Conservation (phyloP, 2,888 invertebrate genomes). For the Cantharis flavilabris region DNA sequence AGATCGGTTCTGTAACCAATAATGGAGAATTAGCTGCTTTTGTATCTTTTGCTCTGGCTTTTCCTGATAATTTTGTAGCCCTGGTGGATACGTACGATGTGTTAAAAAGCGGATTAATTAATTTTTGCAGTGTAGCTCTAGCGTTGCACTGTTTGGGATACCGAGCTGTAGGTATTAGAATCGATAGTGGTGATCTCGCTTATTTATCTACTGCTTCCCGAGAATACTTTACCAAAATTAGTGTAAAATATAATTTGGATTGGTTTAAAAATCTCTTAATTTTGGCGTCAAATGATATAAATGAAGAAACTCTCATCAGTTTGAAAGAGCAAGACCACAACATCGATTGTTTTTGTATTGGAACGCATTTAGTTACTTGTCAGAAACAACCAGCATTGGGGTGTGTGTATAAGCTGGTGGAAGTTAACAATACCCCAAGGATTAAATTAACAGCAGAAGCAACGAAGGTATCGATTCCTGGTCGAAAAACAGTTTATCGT, state of each 20-base stretch:
- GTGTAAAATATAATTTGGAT: slow-evolving; percentile 72
- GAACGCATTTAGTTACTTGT: slow-evolving; percentile 98
- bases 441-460: slow-evolving; percentile 98
- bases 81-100: slow-evolving; percentile 99
- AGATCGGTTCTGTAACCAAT: slow-evolving; percentile 79
- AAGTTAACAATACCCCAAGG: slow-evolving; percentile 85
- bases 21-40: slow-evolving; percentile 95
- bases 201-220: slow-evolving; percentile 89
- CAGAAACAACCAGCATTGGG: slow-evolving; percentile 97
- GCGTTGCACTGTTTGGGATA: slow-evolving; percentile 90
- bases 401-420: slow-evolving; percentile 96
- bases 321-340: slow-evolving; percentile 95
- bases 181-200: slow-evolving; percentile 96
- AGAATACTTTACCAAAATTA: slow-evolving; percentile 78
- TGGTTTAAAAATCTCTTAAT: slow-evolving; percentile 89
- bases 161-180: slow-evolving; percentile 84
- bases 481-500: slow-evolving; percentile 81
- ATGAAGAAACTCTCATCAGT: slow-evolving; percentile 96
- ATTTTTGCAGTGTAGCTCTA: slow-evolving; percentile 94
- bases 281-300: slow-evolving; percentile 97
- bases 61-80: slow-evolving; percentile 92
- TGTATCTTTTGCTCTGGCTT: slow-evolving; percentile 90
- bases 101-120: slow-evolving; percentile 93
- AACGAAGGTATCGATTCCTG: slow-evolving; percentile 96
- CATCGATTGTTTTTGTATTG: slow-evolving; percentile 94